Evolutionary conservation across 1,140 invertebrate species (phyloP).

Genomic region (Bombus superbus): DNA sequence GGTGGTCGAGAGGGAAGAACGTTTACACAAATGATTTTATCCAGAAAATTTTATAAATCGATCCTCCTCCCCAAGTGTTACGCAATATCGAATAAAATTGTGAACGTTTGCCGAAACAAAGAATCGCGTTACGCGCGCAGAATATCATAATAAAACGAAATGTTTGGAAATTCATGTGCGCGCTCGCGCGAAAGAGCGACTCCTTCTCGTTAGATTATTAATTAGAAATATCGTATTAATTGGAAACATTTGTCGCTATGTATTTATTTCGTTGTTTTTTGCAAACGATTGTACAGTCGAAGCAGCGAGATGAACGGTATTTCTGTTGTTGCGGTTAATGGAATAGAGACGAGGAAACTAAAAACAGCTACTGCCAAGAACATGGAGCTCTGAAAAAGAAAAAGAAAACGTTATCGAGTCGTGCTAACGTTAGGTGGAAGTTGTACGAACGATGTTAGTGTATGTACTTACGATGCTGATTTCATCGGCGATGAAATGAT

Average conservation of each 20-base stretch:
- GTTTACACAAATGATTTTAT: slow-evolving; percentile 2
- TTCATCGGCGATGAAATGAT: slow-evolving; percentile 68
- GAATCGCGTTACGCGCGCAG: background rate
- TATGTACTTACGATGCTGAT: slow-evolving; percentile 70
- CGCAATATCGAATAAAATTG: background rate
- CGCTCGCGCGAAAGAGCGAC: background rate
- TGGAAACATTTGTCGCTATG: background rate
- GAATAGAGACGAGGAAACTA: slow-evolving; percentile 42
- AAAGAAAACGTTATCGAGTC: slow-evolving; percentile 19
- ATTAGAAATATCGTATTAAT: background rate
- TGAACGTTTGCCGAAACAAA: background rate
- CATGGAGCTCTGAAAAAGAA: slow-evolving; percentile 63
- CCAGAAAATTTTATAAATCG: background rate
- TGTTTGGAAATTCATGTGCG: background rate
- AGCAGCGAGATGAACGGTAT: slow-evolving; percentile 73
- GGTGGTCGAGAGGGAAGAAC: slow-evolving; percentile 48
- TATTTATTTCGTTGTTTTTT: slow-evolving; percentile 36
- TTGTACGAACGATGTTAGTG: background rate
- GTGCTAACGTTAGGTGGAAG: background rate
- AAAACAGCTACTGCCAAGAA: slow-evolving; percentile 61
- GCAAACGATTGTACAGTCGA: slow-evolving; percentile 41
- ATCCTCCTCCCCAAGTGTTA: background rate
- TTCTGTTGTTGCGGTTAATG: slow-evolving; percentile 73
- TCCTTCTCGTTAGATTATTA: background rate
- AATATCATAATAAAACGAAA: background rate